These are phyloP conservation scores for Seriola quinqueradiata DNA, from an alignment of 2,113 vertebrate genomes.

Conservation along the genomic window DNA sequence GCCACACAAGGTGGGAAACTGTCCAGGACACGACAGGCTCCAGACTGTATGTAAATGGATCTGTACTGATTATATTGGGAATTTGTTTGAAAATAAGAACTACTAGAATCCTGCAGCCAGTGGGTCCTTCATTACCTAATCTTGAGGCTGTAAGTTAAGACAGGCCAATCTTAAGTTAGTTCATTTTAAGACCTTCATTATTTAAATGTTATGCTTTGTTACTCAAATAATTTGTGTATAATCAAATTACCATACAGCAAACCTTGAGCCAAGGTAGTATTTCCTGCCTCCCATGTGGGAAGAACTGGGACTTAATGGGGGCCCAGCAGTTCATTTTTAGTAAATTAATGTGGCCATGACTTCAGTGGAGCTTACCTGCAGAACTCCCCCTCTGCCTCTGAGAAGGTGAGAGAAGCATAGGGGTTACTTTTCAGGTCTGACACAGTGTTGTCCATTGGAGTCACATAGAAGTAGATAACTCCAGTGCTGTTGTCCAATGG, in stretches of 20 bases:
- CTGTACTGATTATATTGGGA: neutral
- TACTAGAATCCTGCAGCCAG: neutral
- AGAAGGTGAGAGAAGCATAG: slow-evolving; percentile 87
- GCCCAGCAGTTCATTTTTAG: too few relatives aligned
- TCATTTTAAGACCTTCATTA: neutral
- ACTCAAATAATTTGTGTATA: neutral
- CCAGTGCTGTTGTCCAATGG: slow-evolving; percentile 91
- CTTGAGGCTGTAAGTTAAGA: neutral
- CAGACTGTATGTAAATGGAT: neutral
- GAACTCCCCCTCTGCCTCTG: slow-evolving; percentile 88
- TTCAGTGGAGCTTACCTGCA: slow-evolving; percentile 85
- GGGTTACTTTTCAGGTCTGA: slow-evolving; percentile 87
- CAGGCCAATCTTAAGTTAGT: neutral
- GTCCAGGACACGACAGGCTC: neutral
- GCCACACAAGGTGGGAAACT: neutral
- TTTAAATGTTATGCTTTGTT: neutral
- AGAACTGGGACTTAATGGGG: too few relatives aligned
- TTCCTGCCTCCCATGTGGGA: neutral
- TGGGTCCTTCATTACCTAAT: neutral
- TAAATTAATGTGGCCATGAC: neutral
- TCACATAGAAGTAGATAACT: slow-evolving; percentile 90
- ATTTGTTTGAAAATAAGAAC: neutral
- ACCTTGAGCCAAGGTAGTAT: neutral
- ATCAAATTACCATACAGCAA: neutral
- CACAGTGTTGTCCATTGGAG: slow-evolving; percentile 87